Base-by-base conservation (phyloP, 2,888 invertebrate genomes). In the Drosophila cracens region DNA sequence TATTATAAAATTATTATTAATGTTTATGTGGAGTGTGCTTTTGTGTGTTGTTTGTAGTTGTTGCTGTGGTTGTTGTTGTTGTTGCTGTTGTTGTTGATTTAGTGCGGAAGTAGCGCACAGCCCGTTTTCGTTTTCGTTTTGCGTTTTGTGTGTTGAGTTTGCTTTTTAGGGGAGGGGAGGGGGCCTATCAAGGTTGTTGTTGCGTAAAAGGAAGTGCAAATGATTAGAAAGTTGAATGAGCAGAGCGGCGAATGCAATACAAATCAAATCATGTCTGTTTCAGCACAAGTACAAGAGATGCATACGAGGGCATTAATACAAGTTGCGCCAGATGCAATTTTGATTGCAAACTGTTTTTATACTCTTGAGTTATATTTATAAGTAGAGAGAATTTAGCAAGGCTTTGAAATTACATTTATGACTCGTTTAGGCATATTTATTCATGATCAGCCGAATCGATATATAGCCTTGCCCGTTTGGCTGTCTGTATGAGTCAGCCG, bases 201-300 rank as follows among this genome's bases (percentile, higher is more conserved):
- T 85, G 85, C 90, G 87, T 88, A 85, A 85, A 85, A 83, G 85
- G 85, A 85, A 85, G 85, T 85, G 85, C 89, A 86, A 85, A 90
- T 85, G 89, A 74, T 90, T 85, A 85, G 85, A 85, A 85, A 85
- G 85, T 85, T 78, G 74, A 68, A 66, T 71, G 87, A 62, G 51
- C 66, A 68, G 74, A 68, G 81, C 53, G 59, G 83, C 64, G 27
- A 53, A 63, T 57, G 57, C 54, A 62, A 70, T 66, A 56, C 51
- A 27, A 51, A 62, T 71, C 71, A 49, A 51, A 62, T 57, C 71
- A 43, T 62, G 18, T 34, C n/a, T 54, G 27, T 18, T 18, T 18
- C 49, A 8, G 5, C 21, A 18, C 3, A 29, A 34, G 33, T 61
- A 78, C 77, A 38, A 59, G 64, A 40, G 67, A 56, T 78, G 81